phyloP scores from a whole-genome alignment of 2,888 invertebrate species.

The Zele albiditarsus region DNA sequence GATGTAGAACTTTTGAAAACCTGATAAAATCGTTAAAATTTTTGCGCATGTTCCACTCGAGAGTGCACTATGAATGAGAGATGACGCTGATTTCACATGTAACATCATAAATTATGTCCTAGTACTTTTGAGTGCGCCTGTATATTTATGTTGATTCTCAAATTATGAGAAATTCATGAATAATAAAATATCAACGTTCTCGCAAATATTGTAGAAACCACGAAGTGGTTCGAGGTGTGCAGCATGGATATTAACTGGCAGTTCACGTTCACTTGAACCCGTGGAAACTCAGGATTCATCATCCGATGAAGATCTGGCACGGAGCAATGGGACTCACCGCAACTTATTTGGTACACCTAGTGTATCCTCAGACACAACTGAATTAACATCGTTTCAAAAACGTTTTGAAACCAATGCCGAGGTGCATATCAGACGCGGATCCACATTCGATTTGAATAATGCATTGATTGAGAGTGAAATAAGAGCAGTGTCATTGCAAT shows the following conservation, averaged over 20 bases:
- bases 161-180: too few species aligned
- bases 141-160: too few species aligned
- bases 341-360: conserved; percentile 45
- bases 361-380: conserved; percentile 29
- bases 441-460: conserved; percentile 11
- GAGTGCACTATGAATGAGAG: too few species aligned
- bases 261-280: conserved; percentile 56
- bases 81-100: too few species aligned
- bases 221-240: conserved; percentile 51
- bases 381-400: conserved; percentile 16
- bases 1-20: too few species aligned
- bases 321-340: conserved; percentile 49
- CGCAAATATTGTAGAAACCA: conserved; percentile 52
- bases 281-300: conserved; percentile 61
- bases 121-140: too few species aligned
- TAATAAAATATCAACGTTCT: background rate
- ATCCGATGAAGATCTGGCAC: conserved; percentile 61
- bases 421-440: conserved; percentile 12
- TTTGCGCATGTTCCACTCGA: too few species aligned
- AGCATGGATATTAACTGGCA: conserved; percentile 56
- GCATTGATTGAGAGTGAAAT: background rate
- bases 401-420: background rate
- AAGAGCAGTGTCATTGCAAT: background rate
- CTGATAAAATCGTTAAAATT: too few species aligned
- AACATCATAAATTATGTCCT: too few species aligned